These are phyloP conservation scores for Rhabdornis inornatus DNA, from an alignment of 2,113 vertebrate genomes.

Conservation along the genomic window DNA sequence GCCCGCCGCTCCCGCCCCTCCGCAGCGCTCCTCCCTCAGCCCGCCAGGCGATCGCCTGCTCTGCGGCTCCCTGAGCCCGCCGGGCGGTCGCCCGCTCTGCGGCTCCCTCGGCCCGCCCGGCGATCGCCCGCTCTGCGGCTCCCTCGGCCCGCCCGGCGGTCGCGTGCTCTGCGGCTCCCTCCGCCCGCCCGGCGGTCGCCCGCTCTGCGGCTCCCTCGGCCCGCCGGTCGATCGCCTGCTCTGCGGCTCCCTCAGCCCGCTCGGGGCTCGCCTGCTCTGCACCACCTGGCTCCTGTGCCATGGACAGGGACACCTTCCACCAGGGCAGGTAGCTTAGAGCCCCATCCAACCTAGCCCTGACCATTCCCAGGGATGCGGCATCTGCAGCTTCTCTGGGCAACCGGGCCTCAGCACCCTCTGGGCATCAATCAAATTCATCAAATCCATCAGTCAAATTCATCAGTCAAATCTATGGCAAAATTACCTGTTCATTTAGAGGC, in stretches of 20 bases:
- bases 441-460: not conserved
- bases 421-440: not conserved
- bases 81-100: too few relatives aligned
- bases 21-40: not conserved
- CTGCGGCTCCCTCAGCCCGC: too few relatives aligned
- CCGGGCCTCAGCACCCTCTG: too few relatives aligned
- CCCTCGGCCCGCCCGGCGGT: too few relatives aligned
- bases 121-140: too few relatives aligned
- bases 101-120: too few relatives aligned
- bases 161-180: too few relatives aligned
- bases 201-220: too few relatives aligned
- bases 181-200: too few relatives aligned
- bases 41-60: too few relatives aligned
- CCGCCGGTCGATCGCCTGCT: too few relatives aligned
- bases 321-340: not conserved
- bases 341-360: not conserved
- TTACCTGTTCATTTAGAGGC: not conserved
- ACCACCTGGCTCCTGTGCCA: accelerated
- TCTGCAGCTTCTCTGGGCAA: not conserved
- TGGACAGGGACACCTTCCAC: not conserved
- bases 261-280: accelerated
- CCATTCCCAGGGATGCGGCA: not conserved
- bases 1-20: not conserved
- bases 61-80: too few relatives aligned
- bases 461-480: not conserved